Evolutionary conservation across 2,113 vertebrate species (phyloP), one percentile per base, ranked within the genome.

Genomic region (Muntiacus muntjak): DNA sequence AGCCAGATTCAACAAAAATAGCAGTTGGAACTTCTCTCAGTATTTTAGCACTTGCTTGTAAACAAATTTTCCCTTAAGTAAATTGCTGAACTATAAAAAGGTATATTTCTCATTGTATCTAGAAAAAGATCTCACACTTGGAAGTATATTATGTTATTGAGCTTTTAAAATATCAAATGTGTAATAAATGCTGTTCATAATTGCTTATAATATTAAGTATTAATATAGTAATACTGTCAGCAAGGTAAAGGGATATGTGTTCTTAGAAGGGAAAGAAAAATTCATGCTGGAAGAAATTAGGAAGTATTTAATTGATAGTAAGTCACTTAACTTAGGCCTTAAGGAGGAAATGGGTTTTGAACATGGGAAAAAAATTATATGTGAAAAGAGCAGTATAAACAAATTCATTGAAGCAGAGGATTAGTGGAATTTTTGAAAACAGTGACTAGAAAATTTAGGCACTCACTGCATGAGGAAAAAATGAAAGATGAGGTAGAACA

Each of bases 111-210:
- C 52, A 11, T 26, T 91, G 21, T 89, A 55, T 89, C 91, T 96
- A 50, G 14, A 19, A 85, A 87, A 94, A 76, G 14, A 94, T 54
- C 2, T 5, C 15, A 62, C 78, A 81, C 17, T 33, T 92, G 16
- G 12, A 81, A 90, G 55, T 67, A 84, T 71, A 25, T 67, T 64
- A 67, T 1, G 19, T 89, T 55, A 71, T 36, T 90, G n/a, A 96
- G 28, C 26, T 95, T 97, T 88, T 47, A 83, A 91, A 95, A 57
- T 95, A 84, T 11, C 23, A 94, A 57, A 84, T 86, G 50, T 79
- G 12, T 21, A 94, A 57, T 87, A 89, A 79, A 21, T 85, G 6
- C 33, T 74, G 0, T 87, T 87, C 12, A 26, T 88, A 87, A 95
- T 79, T 95, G 36, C 2, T 33, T 82, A 33, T 40, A 67, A 50